Evolutionary conservation across 2,797 vertebrate genomes (phyloP).

Genomic region (Pelodytes ibericus): DNA sequence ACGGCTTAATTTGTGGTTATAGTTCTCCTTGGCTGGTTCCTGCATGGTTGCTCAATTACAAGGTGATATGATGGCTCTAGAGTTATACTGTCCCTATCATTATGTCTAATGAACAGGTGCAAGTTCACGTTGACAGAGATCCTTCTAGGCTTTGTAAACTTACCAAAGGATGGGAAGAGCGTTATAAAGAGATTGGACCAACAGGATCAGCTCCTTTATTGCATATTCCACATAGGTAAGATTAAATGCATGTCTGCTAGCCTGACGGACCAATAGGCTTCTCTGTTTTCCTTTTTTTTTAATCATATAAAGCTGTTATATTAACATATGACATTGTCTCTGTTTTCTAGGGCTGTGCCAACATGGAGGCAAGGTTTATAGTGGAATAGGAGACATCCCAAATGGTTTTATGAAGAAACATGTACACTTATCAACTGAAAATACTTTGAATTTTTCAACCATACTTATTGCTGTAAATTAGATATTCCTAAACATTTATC

Average conservation of each 20-base stretch:
- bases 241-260: slow-evolving; percentile 3
- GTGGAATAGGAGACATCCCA: too few species aligned
- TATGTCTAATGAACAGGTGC: slow-evolving; percentile 67
- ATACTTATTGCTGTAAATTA: too few species aligned
- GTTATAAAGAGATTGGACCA: slow-evolving; percentile 68
- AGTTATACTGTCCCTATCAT: neutral
- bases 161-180: slow-evolving; percentile 81
- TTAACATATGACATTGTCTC: slow-evolving; percentile 36
- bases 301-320: slow-evolving; percentile 27
- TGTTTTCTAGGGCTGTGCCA: slow-evolving; percentile 77
- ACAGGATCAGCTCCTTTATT: slow-evolving; percentile 66
- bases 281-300: slow-evolving; percentile 15
- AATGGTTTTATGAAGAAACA: too few species aligned
- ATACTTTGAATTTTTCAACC: too few species aligned
- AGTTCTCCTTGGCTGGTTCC: too few species aligned
- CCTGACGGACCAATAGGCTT: neutral
- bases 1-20: too few species aligned
- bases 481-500: too few species aligned
- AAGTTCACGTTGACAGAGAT: slow-evolving; percentile 74
- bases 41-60: too few species aligned
- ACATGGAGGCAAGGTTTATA: slow-evolving; percentile 83
- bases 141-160: slow-evolving; percentile 71
- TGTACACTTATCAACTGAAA: too few species aligned
- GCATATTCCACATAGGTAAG: slow-evolving; percentile 77
- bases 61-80: too few species aligned